Percentiles rank a stretch among this genome's conserved stretches.
phyloP scores from a whole-genome alignment of 2,113 vertebrate species.

The Apaloderma vittatum region DNA sequence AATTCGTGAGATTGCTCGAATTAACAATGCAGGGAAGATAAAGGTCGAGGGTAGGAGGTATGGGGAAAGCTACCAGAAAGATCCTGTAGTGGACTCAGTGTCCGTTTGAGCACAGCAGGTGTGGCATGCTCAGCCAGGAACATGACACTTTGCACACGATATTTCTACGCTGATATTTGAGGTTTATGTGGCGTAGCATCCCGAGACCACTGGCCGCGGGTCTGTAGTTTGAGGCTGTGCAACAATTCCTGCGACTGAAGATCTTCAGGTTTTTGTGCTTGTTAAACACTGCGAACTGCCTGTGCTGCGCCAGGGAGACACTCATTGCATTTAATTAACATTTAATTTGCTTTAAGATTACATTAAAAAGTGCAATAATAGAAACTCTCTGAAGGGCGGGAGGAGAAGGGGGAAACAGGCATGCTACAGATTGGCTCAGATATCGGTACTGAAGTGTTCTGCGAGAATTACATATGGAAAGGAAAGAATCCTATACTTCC shows the following conservation, averaged over 20 bases:
- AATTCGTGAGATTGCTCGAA: background rate
- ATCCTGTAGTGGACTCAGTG: fast-evolving
- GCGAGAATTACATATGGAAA: slow-evolving; percentile 43
- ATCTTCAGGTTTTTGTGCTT: background rate
- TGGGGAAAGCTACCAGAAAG: background rate
- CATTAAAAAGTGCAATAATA: slow-evolving; percentile 73
- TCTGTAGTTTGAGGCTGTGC: background rate
- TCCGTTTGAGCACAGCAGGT: background rate
- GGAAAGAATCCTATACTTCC: slow-evolving; percentile 9
- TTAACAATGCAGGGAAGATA: background rate
- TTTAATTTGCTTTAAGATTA: slow-evolving; percentile 72
- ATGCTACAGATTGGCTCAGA: slow-evolving; percentile 19
- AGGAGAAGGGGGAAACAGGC: slow-evolving; percentile 40
- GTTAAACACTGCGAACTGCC: background rate
- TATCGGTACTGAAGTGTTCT: slow-evolving; percentile 33
- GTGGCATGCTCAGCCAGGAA: background rate
- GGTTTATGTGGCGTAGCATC: background rate
- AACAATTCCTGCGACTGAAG: background rate
- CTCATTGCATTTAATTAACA: slow-evolving; percentile 71
- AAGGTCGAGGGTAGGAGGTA: background rate
- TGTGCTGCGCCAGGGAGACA: slow-evolving; percentile 39
- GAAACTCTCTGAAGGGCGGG: slow-evolving; percentile 44
- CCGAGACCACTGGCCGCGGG: fast-evolving
- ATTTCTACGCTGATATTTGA: background rate
- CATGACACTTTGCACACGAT: fast-evolving